Evolutionary conservation across 2,113 vertebrate genomes (phyloP), one percentile per base, ranked within the genome.

Genomic region (Agapornis roseicollis): DNA sequence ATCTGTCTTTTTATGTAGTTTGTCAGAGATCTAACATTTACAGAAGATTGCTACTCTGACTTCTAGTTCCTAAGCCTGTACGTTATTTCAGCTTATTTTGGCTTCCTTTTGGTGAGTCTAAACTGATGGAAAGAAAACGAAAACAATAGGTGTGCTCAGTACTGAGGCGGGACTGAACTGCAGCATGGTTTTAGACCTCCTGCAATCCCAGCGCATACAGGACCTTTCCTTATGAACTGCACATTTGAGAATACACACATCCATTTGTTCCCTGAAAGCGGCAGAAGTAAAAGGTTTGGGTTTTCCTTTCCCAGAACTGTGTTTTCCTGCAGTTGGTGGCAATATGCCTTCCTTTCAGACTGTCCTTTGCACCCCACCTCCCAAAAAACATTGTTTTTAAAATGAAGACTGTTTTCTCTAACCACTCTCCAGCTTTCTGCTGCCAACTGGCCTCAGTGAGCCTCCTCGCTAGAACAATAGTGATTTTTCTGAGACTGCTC

Each of bases 401-500:
- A 93, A 89, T 56, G 35, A 86, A 79, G 83, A 64, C 35, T 83
- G 44, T 42, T 96, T 81, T 90, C 93, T 94, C 88, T 97, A 74
- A 95, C 95, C 88, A 19, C 31, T 95, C 85, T 96, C 92, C 88
- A 96, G 92, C 80, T 28, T 11, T 63, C 52, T 53, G 72, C 83
- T 94, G 95, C 95, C 95, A 97, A 90, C 69, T 96, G 96, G 93
- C 93, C 73, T 90, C 8, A 3, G 29, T 76, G 35, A 94, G 94
- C 65, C 77, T 93, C 56, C 77, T 79, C 85, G 92, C 80, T 7
- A 96, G 88, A 97, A 97, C 94, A 96, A 97, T 93, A 93, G 83
- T 44, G 92, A 94, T 93, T 96, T 96, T 96, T 96, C 94, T 92
- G 93, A 92, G 95, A 53, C 86, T 84, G 86, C 92, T 94, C 69